phyloP scores from a whole-genome alignment of 2,797 vertebrate species.

The Trachops cirrhosus region DNA sequence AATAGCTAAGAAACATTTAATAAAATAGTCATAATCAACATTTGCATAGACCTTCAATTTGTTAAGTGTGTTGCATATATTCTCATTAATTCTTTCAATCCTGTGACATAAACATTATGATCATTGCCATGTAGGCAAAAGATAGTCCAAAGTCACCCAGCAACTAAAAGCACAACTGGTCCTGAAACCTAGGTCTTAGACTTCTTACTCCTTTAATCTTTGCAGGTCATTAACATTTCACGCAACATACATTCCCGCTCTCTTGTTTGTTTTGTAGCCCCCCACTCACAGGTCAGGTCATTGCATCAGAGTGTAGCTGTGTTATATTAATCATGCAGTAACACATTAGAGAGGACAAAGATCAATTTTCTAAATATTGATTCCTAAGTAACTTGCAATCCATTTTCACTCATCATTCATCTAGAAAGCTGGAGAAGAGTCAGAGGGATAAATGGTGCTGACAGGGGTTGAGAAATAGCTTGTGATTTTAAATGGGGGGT shows the following conservation, averaged over 20 bases:
- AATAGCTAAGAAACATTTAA: not conserved
- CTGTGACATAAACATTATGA: not conserved
- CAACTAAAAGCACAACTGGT: not conserved
- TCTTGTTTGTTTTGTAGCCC: not conserved
- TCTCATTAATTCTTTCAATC: not conserved
- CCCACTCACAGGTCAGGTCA: not conserved
- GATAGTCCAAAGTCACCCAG: not conserved
- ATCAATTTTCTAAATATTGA: not conserved
- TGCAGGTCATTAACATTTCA: not conserved
- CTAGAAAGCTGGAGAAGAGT: not conserved
- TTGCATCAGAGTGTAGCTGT: not conserved
- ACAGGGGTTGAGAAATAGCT: not conserved
- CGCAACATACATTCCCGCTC: not conserved
- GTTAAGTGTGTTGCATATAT: not conserved
- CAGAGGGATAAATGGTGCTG: not conserved
- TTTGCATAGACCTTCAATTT: not conserved
- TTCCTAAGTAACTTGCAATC: not conserved
- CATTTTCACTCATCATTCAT: not conserved
- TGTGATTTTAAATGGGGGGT: not conserved
- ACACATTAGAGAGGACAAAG: not conserved
- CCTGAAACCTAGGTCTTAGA: not conserved
- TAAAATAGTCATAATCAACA: not conserved
- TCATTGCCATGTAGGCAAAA: not conserved
- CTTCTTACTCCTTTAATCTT: not conserved
- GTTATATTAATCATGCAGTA: not conserved